Conservation (phyloP, 2,113 vertebrate genomes). For the Ellobius talpinus region DNA sequence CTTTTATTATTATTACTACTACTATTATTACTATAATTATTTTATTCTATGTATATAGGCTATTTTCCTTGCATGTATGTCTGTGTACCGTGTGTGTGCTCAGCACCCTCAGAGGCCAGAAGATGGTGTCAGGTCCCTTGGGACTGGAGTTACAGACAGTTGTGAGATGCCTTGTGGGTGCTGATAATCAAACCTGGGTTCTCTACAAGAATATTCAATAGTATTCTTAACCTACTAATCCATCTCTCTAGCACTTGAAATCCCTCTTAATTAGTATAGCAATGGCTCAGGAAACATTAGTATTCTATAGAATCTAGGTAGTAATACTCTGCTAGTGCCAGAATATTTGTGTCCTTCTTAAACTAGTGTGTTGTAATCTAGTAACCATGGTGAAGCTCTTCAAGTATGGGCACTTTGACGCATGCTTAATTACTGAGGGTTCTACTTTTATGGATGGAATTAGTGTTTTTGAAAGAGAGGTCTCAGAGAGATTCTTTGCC, state of each 20-base stretch:
- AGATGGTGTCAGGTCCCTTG: neutral
- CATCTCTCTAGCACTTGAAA: neutral
- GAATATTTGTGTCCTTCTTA: neutral
- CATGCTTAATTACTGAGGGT: neutral
- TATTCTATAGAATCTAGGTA: slow-evolving; percentile 32
- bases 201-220: neutral
- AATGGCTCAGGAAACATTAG: slow-evolving; percentile 45
- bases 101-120: neutral
- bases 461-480: neutral
- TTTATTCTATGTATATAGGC: neutral
- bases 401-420: neutral
- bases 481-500: neutral
- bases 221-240: neutral
- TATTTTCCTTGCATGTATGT: neutral
- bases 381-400: neutral
- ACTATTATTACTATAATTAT: neutral
- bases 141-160: neutral
- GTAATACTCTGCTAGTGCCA: neutral
- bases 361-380: neutral
- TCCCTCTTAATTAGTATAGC: neutral
- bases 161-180: neutral
- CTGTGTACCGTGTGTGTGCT: neutral
- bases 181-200: neutral
- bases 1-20: neutral
- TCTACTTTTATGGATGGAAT: neutral